Evolutionary conservation across 2,797 vertebrate species (phyloP).

Genomic region (Spinibarbus caldwelli): DNA sequence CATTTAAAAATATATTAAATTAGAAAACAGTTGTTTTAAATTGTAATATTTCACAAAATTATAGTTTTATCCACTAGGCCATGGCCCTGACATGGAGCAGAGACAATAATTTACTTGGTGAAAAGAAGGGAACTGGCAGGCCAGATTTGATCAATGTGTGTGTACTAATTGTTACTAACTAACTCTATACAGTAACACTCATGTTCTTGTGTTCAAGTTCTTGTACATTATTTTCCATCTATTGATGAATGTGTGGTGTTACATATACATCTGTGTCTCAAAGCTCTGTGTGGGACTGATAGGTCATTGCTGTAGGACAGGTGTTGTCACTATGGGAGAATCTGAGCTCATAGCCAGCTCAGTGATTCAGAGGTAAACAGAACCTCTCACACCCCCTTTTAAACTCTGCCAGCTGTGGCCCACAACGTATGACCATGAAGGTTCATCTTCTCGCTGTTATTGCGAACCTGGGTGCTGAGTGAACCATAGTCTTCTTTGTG

Average conservation of each 20-base stretch:
- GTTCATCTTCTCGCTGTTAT: constrained; percentile 47
- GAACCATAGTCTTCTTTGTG: constrained; percentile 46
- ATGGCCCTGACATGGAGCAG: no score
- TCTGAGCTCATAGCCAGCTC: constrained; percentile 53
- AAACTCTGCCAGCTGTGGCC: constrained; percentile 48
- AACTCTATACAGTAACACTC: neutral
- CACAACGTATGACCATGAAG: constrained; percentile 36
- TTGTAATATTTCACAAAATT: no score
- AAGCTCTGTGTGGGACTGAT: constrained; percentile 22
- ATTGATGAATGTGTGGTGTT: constrained; percentile 16
- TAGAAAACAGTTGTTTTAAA: no score
- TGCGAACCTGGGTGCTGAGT: constrained; percentile 42
- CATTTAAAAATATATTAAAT: no score
- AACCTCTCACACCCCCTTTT: constrained; percentile 67
- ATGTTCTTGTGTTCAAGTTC: neutral
- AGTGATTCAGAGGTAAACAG: constrained; percentile 67
- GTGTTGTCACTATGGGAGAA: constrained; percentile 59
- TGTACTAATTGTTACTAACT: neutral
- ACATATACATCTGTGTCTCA: constrained; percentile 7
- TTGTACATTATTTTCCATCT: neutral
- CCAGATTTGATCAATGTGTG: neutral
- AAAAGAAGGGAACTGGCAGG: neutral
- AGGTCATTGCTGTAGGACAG: constrained; percentile 52
- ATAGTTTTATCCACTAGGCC: no score
- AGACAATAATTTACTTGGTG: neutral